These are phyloP conservation scores for Orius laevigatus DNA, from an alignment of 1,140 invertebrate genomes.

Conservation along the genomic window DNA sequence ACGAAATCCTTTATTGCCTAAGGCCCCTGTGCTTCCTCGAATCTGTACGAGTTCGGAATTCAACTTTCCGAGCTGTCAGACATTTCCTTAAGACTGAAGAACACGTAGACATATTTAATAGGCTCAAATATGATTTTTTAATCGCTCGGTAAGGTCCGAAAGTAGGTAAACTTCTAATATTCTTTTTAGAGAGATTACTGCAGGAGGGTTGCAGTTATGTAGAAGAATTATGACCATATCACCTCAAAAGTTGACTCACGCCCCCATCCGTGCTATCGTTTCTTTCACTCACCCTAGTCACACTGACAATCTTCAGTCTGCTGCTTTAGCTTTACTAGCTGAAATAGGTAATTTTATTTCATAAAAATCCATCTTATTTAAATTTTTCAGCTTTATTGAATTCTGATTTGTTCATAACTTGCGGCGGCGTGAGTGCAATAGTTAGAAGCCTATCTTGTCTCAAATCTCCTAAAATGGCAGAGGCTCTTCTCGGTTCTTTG, in stretches of 20 bases:
- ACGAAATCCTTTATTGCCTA: conserved; percentile 69
- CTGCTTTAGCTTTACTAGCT: conserved; percentile 15
- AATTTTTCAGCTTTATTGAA: conserved; percentile 56
- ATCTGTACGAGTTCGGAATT: conserved; percentile 73
- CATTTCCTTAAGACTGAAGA: conserved; percentile 63
- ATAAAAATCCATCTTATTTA: conserved; percentile 6
- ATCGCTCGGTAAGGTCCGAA: conserved; percentile 43
- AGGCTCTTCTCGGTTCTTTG: conserved; percentile 73
- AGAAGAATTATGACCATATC: conserved; percentile 9
- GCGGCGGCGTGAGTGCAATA: conserved; percentile 67
- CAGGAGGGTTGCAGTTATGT: conserved; percentile 14
- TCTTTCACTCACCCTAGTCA: conserved; percentile 14
- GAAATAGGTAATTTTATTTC: conserved; percentile 12
- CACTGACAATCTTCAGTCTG: conserved; percentile 11
- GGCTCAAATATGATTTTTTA: conserved; percentile 63
- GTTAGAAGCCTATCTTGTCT: conserved; percentile 61
- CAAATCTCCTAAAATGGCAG: conserved; percentile 35
- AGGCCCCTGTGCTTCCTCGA: conserved; percentile 68
- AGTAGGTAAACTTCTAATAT: neutral
- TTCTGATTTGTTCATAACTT: conserved; percentile 57
- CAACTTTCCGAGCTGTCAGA: conserved; percentile 64
- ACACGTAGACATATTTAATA: conserved; percentile 59
- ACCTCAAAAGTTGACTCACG: conserved; percentile 13
- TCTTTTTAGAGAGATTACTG: conserved; percentile 13
- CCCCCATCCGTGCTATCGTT: conserved; percentile 12